phyloP scores from a whole-genome alignment of 2,113 vertebrate genomes.

The Nothobranchius furzeri region DNA sequence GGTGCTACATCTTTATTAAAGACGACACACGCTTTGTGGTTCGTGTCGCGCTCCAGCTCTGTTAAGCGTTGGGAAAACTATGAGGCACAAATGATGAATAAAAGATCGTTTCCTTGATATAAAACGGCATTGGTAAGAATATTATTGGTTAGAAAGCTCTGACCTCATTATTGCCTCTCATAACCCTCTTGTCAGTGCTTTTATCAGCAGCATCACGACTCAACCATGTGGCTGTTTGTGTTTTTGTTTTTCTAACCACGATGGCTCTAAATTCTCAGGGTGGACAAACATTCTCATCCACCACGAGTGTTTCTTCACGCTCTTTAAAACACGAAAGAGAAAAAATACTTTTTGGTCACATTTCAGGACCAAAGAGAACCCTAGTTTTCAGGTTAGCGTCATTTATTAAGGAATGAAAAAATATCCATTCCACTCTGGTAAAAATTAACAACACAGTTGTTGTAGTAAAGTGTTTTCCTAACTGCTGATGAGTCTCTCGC shows the following conservation, averaged over 20 bases:
- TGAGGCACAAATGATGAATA: constrained; percentile 13
- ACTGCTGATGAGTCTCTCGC: too few species aligned
- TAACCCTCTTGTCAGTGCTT: constrained; percentile 27
- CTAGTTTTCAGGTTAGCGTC: too few species aligned
- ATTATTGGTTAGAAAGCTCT: not conserved
- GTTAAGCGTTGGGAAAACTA: constrained; percentile 24
- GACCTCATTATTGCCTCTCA: constrained; percentile 27
- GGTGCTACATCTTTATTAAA: constrained; percentile 28
- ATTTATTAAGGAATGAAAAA: too few species aligned
- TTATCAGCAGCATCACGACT: constrained; percentile 4
- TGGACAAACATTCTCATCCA: constrained; percentile 2
- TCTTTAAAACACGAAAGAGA: too few species aligned
- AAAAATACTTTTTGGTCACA: too few species aligned
- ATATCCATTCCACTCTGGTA: too few species aligned
- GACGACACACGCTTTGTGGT: constrained; percentile 33
- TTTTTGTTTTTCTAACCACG: not conserved
- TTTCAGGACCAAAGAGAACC: too few species aligned
- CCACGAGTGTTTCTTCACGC: too few species aligned
- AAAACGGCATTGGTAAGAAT: not conserved
- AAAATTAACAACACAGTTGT: too few species aligned
- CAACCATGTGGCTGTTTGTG: constrained; percentile 33
- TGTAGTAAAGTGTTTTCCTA: too few species aligned
- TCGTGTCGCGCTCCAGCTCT: constrained; percentile 2
- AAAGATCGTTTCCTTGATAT: not conserved
- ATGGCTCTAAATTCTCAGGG: not conserved